Conservation (phyloP, 2,797 vertebrate species). For the Cyclura pinguis region DNA sequence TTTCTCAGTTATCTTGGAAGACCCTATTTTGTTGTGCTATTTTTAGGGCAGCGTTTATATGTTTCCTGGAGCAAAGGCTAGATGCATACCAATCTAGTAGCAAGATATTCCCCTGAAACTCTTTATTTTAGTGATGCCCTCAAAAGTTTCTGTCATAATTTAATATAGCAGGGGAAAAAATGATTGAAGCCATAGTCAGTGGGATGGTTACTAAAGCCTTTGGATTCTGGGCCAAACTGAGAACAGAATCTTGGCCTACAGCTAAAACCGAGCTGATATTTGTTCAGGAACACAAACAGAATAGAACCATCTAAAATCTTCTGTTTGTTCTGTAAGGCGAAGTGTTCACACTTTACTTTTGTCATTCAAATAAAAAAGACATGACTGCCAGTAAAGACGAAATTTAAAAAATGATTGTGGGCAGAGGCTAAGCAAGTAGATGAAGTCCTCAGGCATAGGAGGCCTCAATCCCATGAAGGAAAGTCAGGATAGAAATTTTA, state of each 20-base stretch:
- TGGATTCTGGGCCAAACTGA: background rate
- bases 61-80: background rate
- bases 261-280: background rate
- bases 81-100: background rate
- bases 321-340: background rate
- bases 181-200: background rate
- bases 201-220: background rate
- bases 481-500: background rate
- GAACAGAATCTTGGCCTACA: background rate
- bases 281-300: background rate
- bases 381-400: background rate
- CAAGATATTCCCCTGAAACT: background rate
- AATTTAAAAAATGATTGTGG: background rate
- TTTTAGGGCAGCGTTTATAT: background rate
- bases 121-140: conserved; percentile 5
- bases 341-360: background rate
- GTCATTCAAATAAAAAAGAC: background rate
- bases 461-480: background rate
- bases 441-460: background rate
- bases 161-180: background rate
- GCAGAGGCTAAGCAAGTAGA: background rate
- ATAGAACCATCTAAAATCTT: background rate
- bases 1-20: background rate
- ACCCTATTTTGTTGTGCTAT: background rate
- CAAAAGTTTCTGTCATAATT: background rate